Conservation (phyloP, 2,797 vertebrate genomes). For the Acomys russatus region DNA sequence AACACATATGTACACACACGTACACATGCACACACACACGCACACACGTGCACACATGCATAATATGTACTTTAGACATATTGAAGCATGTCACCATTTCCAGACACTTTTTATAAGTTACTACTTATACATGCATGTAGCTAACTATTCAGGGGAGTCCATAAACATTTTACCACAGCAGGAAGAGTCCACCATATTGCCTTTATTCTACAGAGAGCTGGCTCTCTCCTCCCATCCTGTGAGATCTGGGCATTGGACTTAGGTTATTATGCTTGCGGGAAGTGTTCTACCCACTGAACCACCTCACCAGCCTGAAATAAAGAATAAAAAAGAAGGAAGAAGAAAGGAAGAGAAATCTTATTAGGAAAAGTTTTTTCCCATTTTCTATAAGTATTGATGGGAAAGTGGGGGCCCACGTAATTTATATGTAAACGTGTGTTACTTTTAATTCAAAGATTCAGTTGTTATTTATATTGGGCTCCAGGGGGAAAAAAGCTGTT, state of each 20-base stretch:
- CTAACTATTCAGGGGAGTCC: not conserved
- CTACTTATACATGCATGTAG: not conserved
- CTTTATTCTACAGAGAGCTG: not conserved
- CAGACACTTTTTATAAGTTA: not conserved
- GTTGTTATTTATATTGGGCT: too few relatives aligned
- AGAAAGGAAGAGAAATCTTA: conserved; percentile 25
- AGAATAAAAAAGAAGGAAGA: not conserved
- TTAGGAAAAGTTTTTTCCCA: not conserved
- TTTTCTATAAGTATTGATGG: not conserved
- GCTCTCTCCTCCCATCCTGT: not conserved
- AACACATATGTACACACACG: not conserved
- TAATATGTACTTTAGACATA: not conserved
- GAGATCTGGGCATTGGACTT: not conserved
- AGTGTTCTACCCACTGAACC: not conserved
- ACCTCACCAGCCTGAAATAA: not conserved
- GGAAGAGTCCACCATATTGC: not conserved
- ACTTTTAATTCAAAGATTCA: conserved; percentile 14
- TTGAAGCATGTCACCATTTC: conserved; percentile 24
- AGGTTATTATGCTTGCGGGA: not conserved
- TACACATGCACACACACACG: not conserved
- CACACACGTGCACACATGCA: not conserved
- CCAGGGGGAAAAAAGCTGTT: too few relatives aligned
- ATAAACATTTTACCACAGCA: not conserved
- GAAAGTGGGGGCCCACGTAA: not conserved
- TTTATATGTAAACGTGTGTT: not conserved